These are phyloP conservation scores for Goniozus legneri DNA, from an alignment of 1,140 invertebrate genomes.

Conservation along the genomic window DNA sequence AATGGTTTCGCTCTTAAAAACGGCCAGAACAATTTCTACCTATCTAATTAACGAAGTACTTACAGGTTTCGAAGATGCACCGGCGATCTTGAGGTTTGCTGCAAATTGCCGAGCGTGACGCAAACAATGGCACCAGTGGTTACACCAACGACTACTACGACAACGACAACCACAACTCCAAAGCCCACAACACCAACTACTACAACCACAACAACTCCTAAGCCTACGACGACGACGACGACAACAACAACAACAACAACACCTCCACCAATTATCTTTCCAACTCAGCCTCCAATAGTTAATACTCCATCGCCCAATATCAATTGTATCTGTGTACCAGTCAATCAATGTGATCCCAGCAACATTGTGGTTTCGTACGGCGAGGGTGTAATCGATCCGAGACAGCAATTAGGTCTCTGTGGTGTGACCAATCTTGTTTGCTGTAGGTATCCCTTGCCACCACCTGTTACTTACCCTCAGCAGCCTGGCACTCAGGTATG, in stretches of 20 bases:
- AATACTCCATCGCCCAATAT: neutral
- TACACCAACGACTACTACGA: conserved; percentile 4
- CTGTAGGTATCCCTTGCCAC: conserved; percentile 10
- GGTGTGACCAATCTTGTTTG: conserved; percentile 19
- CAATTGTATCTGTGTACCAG: conserved; percentile 45
- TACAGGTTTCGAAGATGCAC: conserved; percentile 33
- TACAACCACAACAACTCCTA: conserved; percentile 9
- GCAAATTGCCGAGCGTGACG: conserved; percentile 16
- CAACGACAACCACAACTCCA: conserved; percentile 1
- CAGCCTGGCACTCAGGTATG: conserved; percentile 5
- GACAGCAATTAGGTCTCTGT: conserved; percentile 26
- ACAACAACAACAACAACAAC: conserved; percentile 15
- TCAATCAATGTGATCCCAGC: conserved; percentile 51
- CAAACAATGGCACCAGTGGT: conserved; percentile 4
- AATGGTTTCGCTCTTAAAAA: no score
- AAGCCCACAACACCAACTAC: conserved; percentile 14
- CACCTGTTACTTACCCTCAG: neutral
- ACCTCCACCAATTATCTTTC: conserved; percentile 6
- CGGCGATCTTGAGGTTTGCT: conserved; percentile 41
- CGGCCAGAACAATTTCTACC: no score
- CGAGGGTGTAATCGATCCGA: conserved; percentile 34
- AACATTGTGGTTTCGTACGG: conserved; percentile 35
- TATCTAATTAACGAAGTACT: neutral
- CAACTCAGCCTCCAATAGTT: neutral
- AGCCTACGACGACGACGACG: conserved; percentile 8